Evolutionary conservation across 2,113 vertebrate genomes (phyloP).

Genomic region (Jaculus jaculus): DNA sequence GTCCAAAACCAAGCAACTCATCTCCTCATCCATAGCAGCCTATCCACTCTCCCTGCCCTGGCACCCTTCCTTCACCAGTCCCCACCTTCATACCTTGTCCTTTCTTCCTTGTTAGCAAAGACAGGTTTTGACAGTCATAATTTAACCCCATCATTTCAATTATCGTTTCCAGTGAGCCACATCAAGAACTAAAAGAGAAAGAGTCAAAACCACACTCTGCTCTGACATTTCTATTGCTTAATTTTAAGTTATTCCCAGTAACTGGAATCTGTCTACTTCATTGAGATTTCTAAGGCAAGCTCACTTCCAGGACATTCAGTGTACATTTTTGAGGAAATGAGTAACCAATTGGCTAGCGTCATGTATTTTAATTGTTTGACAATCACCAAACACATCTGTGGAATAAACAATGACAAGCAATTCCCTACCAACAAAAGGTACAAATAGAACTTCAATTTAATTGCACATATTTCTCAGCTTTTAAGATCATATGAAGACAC

Average conservation of each 20-base stretch:
- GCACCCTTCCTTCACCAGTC: background rate
- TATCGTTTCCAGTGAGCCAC: constrained; percentile 59
- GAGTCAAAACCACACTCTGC: constrained; percentile 20
- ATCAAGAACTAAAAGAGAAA: constrained; percentile 37
- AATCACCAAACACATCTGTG: constrained; percentile 50
- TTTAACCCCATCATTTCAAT: constrained; percentile 64
- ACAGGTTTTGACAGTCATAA: background rate
- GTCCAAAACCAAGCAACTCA: background rate
- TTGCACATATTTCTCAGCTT: background rate
- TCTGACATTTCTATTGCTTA: constrained; percentile 61
- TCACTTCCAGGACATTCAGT: constrained; percentile 44
- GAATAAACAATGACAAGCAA: constrained; percentile 63
- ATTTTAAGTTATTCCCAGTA: constrained; percentile 68
- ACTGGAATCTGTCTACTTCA: constrained; percentile 57
- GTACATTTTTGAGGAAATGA: constrained; percentile 51
- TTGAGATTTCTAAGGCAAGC: constrained; percentile 56
- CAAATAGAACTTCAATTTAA: constrained; percentile 51
- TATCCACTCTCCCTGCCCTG: background rate
- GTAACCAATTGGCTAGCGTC: constrained; percentile 48
- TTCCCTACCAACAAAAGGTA: constrained; percentile 10
- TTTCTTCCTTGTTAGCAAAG: background rate
- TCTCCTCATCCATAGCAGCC: background rate
- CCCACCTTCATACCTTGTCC: background rate
- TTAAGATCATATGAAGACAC: constrained; percentile 26
- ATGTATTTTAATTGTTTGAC: constrained; percentile 43